phyloP scores from a whole-genome alignment of 2,113 vertebrate species.

The Oreotrochilus melanogaster region DNA sequence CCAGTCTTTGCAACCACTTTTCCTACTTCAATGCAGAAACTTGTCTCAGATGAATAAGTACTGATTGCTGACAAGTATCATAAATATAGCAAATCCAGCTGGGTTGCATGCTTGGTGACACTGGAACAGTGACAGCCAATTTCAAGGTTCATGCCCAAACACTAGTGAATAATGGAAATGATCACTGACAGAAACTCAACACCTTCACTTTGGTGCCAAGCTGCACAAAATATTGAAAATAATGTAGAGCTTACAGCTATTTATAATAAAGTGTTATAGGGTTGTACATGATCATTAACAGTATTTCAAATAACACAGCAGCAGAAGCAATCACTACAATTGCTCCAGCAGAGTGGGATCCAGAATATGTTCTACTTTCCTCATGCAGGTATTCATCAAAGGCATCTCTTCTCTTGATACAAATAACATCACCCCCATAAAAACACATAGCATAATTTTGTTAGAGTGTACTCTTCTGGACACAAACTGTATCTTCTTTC shows the following conservation, averaged over 20 bases:
- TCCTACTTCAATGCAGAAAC: neutral
- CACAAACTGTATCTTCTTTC: neutral
- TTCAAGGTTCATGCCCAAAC: neutral
- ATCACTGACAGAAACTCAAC: neutral
- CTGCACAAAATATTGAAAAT: neutral
- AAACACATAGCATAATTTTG: neutral
- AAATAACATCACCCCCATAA: neutral
- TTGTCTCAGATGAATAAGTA: neutral
- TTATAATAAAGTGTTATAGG: neutral
- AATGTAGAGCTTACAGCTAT: neutral
- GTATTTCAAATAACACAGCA: neutral
- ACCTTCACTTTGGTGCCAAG: neutral
- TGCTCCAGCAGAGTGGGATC: neutral
- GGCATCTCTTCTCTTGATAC: neutral
- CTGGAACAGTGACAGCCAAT: neutral
- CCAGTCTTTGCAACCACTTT: neutral
- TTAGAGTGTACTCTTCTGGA: neutral
- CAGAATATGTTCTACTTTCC: neutral
- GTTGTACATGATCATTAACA: neutral
- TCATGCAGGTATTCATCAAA: neutral
- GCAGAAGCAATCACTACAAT: neutral
- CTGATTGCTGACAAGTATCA: neutral
- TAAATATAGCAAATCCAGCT: neutral
- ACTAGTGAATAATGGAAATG: fast-evolving
- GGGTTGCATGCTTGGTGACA: fast-evolving